A percentile compares a stretch with the other conserved stretches of the same genome.
Evolutionary conservation across 2,797 vertebrate species (phyloP).

Genomic region (Gymnodraco acuticeps): DNA sequence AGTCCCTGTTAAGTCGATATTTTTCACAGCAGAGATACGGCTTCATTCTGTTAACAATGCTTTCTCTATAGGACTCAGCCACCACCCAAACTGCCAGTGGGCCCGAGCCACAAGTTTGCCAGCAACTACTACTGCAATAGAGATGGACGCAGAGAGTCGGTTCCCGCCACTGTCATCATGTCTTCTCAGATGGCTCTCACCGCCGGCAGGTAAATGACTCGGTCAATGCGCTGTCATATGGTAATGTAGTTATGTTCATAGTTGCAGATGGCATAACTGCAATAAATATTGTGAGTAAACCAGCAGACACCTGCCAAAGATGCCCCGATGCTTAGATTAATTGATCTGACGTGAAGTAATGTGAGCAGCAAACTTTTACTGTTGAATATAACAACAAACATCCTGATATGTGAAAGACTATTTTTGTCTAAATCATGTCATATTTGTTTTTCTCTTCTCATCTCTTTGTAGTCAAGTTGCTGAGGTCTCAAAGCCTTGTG

Average conservation of each 20-base stretch:
- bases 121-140: slow-evolving; percentile 91
- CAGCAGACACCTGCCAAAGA: background rate
- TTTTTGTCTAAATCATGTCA: background rate
- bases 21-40: background rate
- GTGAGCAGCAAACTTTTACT: background rate
- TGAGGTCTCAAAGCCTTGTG: slow-evolving; percentile 81
- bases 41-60: background rate
- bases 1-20: background rate
- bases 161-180: slow-evolving; percentile 86
- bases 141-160: slow-evolving; percentile 90
- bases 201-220: slow-evolving; percentile 70
- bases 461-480: slow-evolving; percentile 77
- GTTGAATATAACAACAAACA: background rate
- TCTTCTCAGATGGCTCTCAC: slow-evolving; percentile 87
- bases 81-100: slow-evolving; percentile 90
- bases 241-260: background rate
- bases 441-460: background rate
- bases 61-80: slow-evolving; percentile 87
- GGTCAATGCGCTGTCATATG: too few relatives aligned
- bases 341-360: background rate
- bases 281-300: background rate
- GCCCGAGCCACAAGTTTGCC: slow-evolving; percentile 92
- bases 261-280: background rate
- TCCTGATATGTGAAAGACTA: background rate
- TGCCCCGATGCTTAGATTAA: background rate